A percentile compares a stretch with the other conserved stretches of the same genome.
These are phyloP conservation scores for Cotesia chilonis DNA, from an alignment of 1,140 invertebrate genomes.

Conservation along the genomic window DNA sequence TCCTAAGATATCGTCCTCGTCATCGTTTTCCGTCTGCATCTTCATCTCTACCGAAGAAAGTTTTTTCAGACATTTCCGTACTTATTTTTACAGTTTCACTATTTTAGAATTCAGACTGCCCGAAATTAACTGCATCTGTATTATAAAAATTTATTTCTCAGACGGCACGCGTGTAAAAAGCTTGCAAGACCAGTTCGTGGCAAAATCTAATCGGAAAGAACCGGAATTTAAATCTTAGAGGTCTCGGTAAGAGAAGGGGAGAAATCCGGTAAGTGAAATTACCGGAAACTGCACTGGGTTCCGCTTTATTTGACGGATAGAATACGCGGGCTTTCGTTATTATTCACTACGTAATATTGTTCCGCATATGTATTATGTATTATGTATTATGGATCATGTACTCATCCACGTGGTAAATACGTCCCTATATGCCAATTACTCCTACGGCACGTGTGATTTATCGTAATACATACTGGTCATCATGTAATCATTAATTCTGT, in stretches of 20 bases:
- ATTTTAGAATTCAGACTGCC: not conserved
- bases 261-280: constrained; percentile 36
- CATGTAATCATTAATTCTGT: constrained; percentile 13
- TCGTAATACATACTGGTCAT: constrained; percentile 1
- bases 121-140: not conserved
- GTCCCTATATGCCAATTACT: constrained; percentile 26
- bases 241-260: not conserved
- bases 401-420: constrained; percentile 23
- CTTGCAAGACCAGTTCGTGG: not conserved
- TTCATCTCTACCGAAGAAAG: not conserved
- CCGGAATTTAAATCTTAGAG: constrained; percentile 36
- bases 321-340: constrained; percentile 12
- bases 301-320: constrained; percentile 17
- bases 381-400: not conserved
- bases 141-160: not conserved
- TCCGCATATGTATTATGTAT: not conserved
- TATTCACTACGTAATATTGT: not conserved
- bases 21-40: constrained; percentile 31
- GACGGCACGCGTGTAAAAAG: too few species aligned
- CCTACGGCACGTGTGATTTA: constrained; percentile 20
- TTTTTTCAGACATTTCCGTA: constrained; percentile 20
- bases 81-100: not conserved
- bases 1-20: constrained; percentile 25
- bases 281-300: constrained; percentile 38
- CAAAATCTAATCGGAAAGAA: constrained; percentile 40